Percentiles rank a stretch among this genome's conserved stretches.
These are phyloP conservation scores for Rhopilema esculentum DNA, from an alignment of 30 jellyfish, hydroid and myxozoan genomes.

Conservation along the genomic window DNA sequence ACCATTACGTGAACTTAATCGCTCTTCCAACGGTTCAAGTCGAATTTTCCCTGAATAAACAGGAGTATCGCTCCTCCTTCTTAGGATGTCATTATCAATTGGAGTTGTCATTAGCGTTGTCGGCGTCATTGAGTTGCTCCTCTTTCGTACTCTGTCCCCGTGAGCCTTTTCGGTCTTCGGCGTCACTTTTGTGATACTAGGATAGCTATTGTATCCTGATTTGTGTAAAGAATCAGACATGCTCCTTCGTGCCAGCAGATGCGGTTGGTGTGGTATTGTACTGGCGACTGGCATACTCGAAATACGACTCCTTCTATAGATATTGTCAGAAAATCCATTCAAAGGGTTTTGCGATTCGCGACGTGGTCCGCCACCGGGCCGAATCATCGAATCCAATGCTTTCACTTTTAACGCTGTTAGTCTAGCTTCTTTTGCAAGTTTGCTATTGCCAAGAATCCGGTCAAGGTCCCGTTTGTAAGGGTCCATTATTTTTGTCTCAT, in stretches of 20 bases:
- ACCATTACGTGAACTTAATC: background rate
- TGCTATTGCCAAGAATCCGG: conserved; percentile 73
- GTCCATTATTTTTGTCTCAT: conserved; percentile 20
- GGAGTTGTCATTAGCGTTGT: conserved; percentile 10
- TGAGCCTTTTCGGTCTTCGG: background rate
- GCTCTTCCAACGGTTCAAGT: conserved; percentile 26
- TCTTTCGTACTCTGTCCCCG: conserved; percentile 40
- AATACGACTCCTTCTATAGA: conserved; percentile 47
- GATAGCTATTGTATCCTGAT: background rate
- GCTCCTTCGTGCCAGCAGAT: conserved; percentile 48
- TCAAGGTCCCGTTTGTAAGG: conserved; percentile 64
- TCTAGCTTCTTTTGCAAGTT: conserved; percentile 63
- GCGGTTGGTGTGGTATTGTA: conserved; percentile 8
- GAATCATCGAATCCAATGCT: conserved; percentile 51
- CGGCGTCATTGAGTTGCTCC: conserved; percentile 63
- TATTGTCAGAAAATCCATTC: conserved; percentile 20
- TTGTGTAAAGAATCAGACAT: conserved; percentile 40
- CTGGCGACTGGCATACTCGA: conserved; percentile 51
- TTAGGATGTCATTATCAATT: conserved; percentile 17
- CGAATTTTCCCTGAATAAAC: conserved; percentile 18
- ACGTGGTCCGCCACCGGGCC: conserved; percentile 17
- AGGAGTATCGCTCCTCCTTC: conserved; percentile 72
- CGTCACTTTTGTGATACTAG: background rate
- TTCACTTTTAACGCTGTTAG: conserved; percentile 71
- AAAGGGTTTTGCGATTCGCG: conserved; percentile 30